Evolutionary conservation across 2,888 invertebrate species (phyloP), one percentile per base, ranked within the genome.

Genomic region (Acheta domesticus): DNA sequence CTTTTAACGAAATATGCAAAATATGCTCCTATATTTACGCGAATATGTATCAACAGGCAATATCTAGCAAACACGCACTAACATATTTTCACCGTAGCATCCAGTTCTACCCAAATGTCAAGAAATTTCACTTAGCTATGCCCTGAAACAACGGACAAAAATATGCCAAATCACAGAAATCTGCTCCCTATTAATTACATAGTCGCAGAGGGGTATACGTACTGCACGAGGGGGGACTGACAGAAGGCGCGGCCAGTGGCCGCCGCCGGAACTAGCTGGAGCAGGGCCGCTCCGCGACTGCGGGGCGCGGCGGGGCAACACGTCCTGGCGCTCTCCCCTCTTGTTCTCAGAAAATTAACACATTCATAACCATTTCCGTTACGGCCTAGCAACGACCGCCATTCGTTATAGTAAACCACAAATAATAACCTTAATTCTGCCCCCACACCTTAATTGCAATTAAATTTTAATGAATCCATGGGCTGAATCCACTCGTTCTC

Each of bases 381-480:
- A 36, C 36, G 3, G 36, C 36, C 36, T 36, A 36, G n/a, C 14
- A 62, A 62, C 62, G 62, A 62, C 62, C 62, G 14, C 62, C 14
- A 62, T 62, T 62, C 62, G n/a, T 62, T 62, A 62, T n/a, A 62
- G n/a, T 62, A 62, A 62, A 62, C 62, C 62, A 62, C 62, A 62
- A 62, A 14, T 62, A 14, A 62, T 62, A 14, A 62, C 62, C 62
- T 62, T 62, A 62, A 62, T 62, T 62, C 36, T 36, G 36, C 36
- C 36, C 36, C 36, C 36, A 36, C 62, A 62, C 62, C 62, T 62
- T 62, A 62, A 62, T 62, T 62, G 62, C 62, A 62, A 62, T 62
- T 14, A 62, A 62, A 62, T 62, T 62, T 62, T 62, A 62, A 62
- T 62, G 62, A 62, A 62, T 36, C 36, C 36, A 36, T 36, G 36